A percentile compares a stretch with the other conserved stretches of the same genome.
Conservation (phyloP, 2,797 vertebrate species). For the Bovichtus diacanthus region DNA sequence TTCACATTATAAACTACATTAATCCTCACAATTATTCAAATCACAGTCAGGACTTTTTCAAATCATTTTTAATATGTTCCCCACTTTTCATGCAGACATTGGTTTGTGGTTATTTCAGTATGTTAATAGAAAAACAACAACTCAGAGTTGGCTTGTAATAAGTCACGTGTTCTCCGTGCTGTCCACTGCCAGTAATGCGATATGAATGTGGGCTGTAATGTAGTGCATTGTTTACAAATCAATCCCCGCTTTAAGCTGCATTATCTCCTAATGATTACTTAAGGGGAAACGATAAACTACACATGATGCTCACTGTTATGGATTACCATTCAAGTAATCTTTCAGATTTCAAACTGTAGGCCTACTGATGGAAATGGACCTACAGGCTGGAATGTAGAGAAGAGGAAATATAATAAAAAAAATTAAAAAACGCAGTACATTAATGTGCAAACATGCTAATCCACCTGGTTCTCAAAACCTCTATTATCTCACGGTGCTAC, state of each 20-base stretch:
- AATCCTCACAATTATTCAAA: too few species aligned
- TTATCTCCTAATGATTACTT: constrained; percentile 60
- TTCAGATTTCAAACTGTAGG: not conserved
- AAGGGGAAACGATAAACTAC: constrained; percentile 50
- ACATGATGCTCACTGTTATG: constrained; percentile 17
- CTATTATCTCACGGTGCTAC: not conserved
- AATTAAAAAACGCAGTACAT: not conserved
- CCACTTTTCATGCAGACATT: too few species aligned
- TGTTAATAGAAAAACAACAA: too few species aligned
- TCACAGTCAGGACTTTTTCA: too few species aligned
- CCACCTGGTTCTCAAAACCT: not conserved
- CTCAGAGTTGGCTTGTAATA: too few species aligned
- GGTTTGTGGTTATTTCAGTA: too few species aligned
- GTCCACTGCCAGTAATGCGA: constrained; percentile 59
- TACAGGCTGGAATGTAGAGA: not conserved
- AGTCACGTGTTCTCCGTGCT: constrained; percentile 18
- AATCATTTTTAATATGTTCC: too few species aligned
- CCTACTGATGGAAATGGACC: not conserved
- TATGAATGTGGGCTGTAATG: too few species aligned
- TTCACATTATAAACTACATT: not conserved
- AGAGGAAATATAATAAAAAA: not conserved
- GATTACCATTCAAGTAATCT: constrained; percentile 15
- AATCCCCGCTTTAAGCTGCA: constrained; percentile 54
- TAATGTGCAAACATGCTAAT: constrained; percentile 7
- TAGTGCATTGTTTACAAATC: constrained; percentile 53